Evolutionary conservation across 2,113 vertebrate species (phyloP).

Genomic region (Percina caprodes): DNA sequence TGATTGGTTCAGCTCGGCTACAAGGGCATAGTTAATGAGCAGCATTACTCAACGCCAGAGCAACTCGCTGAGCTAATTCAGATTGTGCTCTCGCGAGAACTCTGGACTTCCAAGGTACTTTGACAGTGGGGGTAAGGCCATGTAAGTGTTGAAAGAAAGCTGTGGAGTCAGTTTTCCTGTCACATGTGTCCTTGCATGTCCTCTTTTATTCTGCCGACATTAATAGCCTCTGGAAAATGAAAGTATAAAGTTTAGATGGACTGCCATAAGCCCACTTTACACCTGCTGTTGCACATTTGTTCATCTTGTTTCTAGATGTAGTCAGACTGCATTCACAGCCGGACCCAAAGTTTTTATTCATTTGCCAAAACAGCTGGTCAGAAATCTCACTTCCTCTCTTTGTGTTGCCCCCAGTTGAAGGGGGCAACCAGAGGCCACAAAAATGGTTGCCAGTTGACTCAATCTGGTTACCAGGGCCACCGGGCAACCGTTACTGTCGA

Average conservation of each 20-base stretch:
- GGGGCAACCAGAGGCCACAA: neutral
- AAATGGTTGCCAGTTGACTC: too few relatives aligned
- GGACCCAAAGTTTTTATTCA: slow-evolving; percentile 14
- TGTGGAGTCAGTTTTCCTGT: slow-evolving; percentile 1
- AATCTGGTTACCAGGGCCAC: too few relatives aligned
- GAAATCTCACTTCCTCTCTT: slow-evolving; percentile 37
- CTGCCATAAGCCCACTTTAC: neutral
- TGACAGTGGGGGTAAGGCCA: neutral
- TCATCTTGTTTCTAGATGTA: slow-evolving; percentile 4
- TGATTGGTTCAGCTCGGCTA: too few relatives aligned
- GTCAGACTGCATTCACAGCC: slow-evolving; percentile 37
- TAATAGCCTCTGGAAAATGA: neutral
- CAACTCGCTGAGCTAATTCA: too few relatives aligned
- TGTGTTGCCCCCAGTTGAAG: too few relatives aligned
- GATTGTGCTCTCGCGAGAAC: too few relatives aligned
- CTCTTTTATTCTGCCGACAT: neutral
- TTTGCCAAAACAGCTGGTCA: slow-evolving; percentile 23
- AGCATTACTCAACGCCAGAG: too few relatives aligned
- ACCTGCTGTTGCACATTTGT: slow-evolving; percentile 27
- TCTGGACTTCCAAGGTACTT: too few relatives aligned
- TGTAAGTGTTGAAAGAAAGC: slow-evolving; percentile 15
- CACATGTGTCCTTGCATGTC: slow-evolving; percentile 6
- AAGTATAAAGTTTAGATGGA: neutral
- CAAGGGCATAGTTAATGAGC: too few relatives aligned
- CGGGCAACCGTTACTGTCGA: too few relatives aligned